Percentiles rank a stretch among this genome's conserved stretches.
Conservation (phyloP, 2,797 vertebrate species). For the Sebastes paucispinis region DNA sequence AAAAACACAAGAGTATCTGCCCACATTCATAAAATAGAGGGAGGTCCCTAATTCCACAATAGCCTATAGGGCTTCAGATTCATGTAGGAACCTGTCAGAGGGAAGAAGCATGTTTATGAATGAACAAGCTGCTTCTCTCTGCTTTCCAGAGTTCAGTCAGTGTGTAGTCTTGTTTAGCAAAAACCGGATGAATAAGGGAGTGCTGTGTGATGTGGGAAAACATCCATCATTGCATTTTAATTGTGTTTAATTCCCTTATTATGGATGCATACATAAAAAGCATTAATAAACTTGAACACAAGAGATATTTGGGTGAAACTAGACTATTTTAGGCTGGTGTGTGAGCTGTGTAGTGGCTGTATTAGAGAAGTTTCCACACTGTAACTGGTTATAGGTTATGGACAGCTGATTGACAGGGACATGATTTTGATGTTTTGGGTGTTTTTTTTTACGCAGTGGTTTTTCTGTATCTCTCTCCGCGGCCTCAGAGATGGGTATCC, state of each 20-base stretch:
- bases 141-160: slow-evolving; percentile 56
- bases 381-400: neutral
- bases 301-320: neutral
- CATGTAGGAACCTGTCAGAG: slow-evolving; percentile 84
- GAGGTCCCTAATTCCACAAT: slow-evolving; percentile 83
- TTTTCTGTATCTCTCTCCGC: slow-evolving; percentile 53
- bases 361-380: slow-evolving; percentile 22
- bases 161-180: slow-evolving; percentile 50
- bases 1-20: slow-evolving; percentile 75
- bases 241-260: neutral
- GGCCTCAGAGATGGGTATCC: slow-evolving; percentile 74
- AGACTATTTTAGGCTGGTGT: neutral
- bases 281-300: slow-evolving; percentile 10
- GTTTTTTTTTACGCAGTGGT: slow-evolving; percentile 48
- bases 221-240: slow-evolving; percentile 16
- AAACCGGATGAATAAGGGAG: slow-evolving; percentile 22
- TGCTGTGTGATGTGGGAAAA: slow-evolving; percentile 23
- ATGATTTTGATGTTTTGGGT: slow-evolving; percentile 39
- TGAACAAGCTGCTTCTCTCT: slow-evolving; percentile 76
- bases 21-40: slow-evolving; percentile 83
- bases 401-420: slow-evolving; percentile 31
- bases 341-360: neutral
- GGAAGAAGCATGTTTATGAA: slow-evolving; percentile 83
- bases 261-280: neutral
- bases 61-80: slow-evolving; percentile 84